These are phyloP conservation scores for Peromyscus polionotus DNA, from an alignment of 2,113 vertebrate genomes.

Conservation along the genomic window DNA sequence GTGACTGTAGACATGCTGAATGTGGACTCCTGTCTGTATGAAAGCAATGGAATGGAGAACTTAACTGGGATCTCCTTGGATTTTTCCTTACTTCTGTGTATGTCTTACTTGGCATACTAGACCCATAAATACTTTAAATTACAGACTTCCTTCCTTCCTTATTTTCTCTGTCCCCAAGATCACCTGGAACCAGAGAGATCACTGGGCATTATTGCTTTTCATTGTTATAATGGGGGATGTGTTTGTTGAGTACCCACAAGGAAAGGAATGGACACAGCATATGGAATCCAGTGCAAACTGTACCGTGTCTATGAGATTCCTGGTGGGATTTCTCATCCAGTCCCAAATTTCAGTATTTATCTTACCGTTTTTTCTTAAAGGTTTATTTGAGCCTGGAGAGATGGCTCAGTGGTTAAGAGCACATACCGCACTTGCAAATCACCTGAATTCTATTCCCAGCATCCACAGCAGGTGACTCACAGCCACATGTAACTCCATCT, in stretches of 20 bases:
- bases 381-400: not conserved
- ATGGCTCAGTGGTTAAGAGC: not conserved
- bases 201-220: fast-evolving
- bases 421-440: not conserved
- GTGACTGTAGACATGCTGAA: fast-evolving
- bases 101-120: not conserved
- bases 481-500: not conserved
- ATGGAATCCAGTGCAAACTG: no score
- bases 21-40: not conserved
- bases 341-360: not conserved
- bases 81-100: not conserved
- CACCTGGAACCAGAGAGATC: not conserved
- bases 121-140: not conserved
- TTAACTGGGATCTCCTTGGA: not conserved
- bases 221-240: no score
- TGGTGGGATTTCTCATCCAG: not conserved
- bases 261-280: fast-evolving
- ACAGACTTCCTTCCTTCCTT: not conserved
- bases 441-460: not conserved
- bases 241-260: fast-evolving
- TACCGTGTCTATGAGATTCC: not conserved
- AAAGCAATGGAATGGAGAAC: not conserved
- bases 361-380: not conserved
- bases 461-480: not conserved
- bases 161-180: not conserved